These are phyloP conservation scores for Microdon myrmicae DNA, from an alignment of 2,888 invertebrate genomes.

Conservation along the genomic window DNA sequence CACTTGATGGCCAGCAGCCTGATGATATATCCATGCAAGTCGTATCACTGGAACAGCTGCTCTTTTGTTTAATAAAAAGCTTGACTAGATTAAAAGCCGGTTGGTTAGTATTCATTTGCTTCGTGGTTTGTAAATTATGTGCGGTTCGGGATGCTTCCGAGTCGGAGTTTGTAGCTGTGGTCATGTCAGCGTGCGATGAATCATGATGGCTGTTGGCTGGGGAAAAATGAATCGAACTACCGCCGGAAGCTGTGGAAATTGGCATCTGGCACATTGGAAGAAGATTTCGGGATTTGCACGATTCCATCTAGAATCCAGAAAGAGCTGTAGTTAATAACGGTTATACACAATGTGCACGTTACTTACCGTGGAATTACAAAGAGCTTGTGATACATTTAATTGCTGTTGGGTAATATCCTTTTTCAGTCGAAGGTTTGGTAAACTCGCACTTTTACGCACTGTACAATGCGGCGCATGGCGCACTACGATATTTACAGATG, in stretches of 20 bases:
- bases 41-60: constrained; percentile 76
- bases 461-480: constrained; percentile 70
- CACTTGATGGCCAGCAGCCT: constrained; percentile 77
- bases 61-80: constrained; percentile 90
- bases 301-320: constrained; percentile 54
- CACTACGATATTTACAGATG: constrained; percentile 69
- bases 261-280: constrained; percentile 68
- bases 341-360: constrained; percentile 7
- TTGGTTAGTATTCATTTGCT: constrained; percentile 68
- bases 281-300: constrained; percentile 62
- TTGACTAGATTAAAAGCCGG: constrained; percentile 85
- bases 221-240: constrained; percentile 57
- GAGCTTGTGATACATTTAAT: constrained; percentile 69
- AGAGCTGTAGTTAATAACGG: neutral
- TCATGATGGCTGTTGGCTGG: constrained; percentile 53
- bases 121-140: constrained; percentile 55
- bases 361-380: constrained; percentile 79
- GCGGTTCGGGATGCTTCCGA: constrained; percentile 60
- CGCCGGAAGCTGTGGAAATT: constrained; percentile 55
- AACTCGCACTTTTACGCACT: constrained; percentile 79
- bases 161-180: constrained; percentile 58
- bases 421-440: constrained; percentile 75
- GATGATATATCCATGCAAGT: constrained; percentile 83
- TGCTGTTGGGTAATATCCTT: constrained; percentile 55
- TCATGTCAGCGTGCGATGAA: constrained; percentile 37